phyloP scores from a whole-genome alignment of 2,888 invertebrate species.

The Leucoma salicis region DNA sequence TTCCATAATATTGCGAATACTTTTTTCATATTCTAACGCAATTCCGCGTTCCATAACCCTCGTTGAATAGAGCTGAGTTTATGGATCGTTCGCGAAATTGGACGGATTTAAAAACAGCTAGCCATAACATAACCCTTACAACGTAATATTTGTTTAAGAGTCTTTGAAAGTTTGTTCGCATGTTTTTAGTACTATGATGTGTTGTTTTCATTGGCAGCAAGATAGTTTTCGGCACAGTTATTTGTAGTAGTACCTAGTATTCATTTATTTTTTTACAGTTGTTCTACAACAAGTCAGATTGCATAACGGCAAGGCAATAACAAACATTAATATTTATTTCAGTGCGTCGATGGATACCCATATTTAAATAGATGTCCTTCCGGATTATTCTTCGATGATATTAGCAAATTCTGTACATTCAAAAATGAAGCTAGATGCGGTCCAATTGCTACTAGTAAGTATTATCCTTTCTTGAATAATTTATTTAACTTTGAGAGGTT shows the following conservation, averaged over 20 bases:
- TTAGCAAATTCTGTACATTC: constrained; percentile 94
- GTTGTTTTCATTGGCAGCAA: no score
- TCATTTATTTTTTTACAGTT: no score
- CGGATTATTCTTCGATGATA: constrained; percentile 94
- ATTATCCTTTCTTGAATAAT: not conserved
- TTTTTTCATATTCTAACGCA: constrained; percentile 44
- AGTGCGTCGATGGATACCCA: constrained; percentile 95
- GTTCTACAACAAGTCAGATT: no score
- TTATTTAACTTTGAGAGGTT: not conserved
- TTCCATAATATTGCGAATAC: no score
- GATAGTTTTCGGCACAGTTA: no score
- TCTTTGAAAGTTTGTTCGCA: no score
- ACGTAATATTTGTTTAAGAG: no score
- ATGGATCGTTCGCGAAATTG: constrained; percentile 50
- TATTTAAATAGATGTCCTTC: constrained; percentile 95
- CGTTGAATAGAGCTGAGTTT: constrained; percentile 48
- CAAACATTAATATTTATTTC: no score
- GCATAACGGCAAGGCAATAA: no score
- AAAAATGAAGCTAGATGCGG: constrained; percentile 95
- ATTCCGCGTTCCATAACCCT: constrained; percentile 47
- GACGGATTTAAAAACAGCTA: constrained; percentile 53
- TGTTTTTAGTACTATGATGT: no score
- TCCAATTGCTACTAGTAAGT: constrained; percentile 93
- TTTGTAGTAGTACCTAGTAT: no score
- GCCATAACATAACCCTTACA: no score